A percentile compares a stretch with the other conserved stretches of the same genome.
Conservation (phyloP, 2,797 vertebrate genomes). For the Crocidura indochinensis region DNA sequence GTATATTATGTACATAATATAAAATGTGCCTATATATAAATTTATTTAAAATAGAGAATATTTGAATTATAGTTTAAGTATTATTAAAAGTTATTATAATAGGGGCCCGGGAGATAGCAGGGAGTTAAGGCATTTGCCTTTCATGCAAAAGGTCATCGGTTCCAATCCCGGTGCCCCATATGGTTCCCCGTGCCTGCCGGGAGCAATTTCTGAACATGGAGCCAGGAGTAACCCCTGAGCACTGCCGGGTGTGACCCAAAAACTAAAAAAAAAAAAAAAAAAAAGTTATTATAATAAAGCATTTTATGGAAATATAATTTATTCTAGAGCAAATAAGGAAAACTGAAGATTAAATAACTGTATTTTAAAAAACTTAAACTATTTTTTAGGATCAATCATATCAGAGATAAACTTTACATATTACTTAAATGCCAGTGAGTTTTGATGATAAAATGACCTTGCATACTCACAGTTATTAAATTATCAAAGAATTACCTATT, state of each 20-base stretch:
- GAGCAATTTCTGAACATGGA: no score
- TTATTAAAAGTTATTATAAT: not conserved
- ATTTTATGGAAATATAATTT: not conserved
- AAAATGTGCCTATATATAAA: slow-evolving; percentile 13
- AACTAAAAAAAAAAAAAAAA: no score
- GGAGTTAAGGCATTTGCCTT: no score
- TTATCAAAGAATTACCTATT: slow-evolving; percentile 18
- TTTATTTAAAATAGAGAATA: slow-evolving; percentile 46
- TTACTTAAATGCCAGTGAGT: not conserved
- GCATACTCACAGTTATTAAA: not conserved
- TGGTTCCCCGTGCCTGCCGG: no score
- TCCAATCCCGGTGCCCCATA: no score
- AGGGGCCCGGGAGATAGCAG: no score
- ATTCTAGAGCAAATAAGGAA: slow-evolving; percentile 12
- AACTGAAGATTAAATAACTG: not conserved
- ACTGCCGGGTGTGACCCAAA: no score
- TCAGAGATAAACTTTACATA: not conserved
- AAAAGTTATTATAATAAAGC: no score
- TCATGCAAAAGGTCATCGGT: no score
- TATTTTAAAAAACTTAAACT: not conserved
- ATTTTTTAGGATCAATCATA: slow-evolving; percentile 39
- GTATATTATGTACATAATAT: accelerated
- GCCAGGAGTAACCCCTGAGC: no score
- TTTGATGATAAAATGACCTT: slow-evolving; percentile 16
- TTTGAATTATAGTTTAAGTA: slow-evolving; percentile 62